These are phyloP conservation scores for Horisme vitalbata DNA, from an alignment of 2,888 invertebrate genomes.

Conservation along the genomic window DNA sequence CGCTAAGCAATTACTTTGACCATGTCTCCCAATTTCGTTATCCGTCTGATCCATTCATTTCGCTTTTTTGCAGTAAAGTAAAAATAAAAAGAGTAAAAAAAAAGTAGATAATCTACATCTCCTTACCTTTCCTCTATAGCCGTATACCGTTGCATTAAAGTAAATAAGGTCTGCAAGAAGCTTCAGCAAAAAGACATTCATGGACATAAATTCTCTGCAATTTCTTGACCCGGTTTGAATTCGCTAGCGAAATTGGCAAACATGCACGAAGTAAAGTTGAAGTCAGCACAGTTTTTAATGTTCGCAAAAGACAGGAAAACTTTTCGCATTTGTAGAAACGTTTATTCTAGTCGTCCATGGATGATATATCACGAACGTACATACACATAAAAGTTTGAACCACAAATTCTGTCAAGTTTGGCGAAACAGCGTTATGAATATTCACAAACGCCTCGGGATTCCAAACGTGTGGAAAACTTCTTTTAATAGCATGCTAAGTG, in stretches of 20 bases:
- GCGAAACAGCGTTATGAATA: slow-evolving; percentile 62
- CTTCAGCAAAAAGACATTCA: no score
- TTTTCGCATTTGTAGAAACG: slow-evolving; percentile 33
- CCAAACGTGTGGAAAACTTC: slow-evolving; percentile 54
- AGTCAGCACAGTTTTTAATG: slow-evolving; percentile 8
- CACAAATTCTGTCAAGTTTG: slow-evolving; percentile 43
- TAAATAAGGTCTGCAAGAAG: no score
- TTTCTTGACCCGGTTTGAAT: slow-evolving; percentile 8
- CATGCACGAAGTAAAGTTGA: slow-evolving; percentile 11
- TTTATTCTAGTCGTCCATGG: slow-evolving; percentile 42
- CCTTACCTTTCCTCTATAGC: no score
- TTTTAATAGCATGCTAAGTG: slow-evolving; percentile 58
- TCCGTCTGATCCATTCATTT: no score
- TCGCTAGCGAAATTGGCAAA: slow-evolving; percentile 10
- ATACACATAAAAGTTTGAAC: slow-evolving; percentile 44
- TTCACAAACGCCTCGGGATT: slow-evolving; percentile 62
- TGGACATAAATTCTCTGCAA: neutral
- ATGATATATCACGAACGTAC: slow-evolving; percentile 41
- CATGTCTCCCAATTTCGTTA: no score
- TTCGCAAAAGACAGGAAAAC: slow-evolving; percentile 19
- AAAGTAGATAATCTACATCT: no score
- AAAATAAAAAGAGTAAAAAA: no score
- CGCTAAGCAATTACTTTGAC: no score
- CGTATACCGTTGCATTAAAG: no score
- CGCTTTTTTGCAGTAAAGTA: no score